Conservation (phyloP, 2,888 invertebrate genomes). For the Diadromus collaris region DNA sequence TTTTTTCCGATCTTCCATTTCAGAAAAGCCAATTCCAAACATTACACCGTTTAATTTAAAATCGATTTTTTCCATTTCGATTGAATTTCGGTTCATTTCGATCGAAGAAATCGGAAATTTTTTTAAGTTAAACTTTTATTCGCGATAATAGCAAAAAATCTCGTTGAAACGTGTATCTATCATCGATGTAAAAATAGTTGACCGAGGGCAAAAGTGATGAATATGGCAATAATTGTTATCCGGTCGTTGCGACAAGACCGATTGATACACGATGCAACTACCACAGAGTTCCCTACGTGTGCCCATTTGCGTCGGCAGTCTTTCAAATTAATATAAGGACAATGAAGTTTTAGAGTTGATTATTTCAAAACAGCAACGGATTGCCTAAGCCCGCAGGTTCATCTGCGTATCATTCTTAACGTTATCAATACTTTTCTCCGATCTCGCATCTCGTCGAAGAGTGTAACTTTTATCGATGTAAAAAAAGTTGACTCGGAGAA, state of each 20-base stretch:
- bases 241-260: too few species aligned
- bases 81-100: too few species aligned
- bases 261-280: too few species aligned
- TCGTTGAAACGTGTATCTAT: background rate
- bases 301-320: too few species aligned
- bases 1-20: slow-evolving; percentile 21
- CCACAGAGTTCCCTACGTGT: too few species aligned
- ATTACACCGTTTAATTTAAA: too few species aligned
- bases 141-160: background rate
- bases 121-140: background rate
- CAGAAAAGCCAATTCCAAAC: slow-evolving; percentile 35
- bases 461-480: too few species aligned
- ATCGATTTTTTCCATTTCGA: too few species aligned
- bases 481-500: too few species aligned
- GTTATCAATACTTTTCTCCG: slow-evolving; percentile 39
- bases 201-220: background rate
- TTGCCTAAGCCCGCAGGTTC: slow-evolving; percentile 1
- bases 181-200: background rate
- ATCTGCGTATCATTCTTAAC: slow-evolving; percentile 8
- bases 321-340: background rate
- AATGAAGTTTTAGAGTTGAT: background rate
- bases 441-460: slow-evolving; percentile 28
- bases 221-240: too few species aligned
- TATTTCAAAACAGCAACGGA: background rate
- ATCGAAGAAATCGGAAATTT: background rate